Conservation (phyloP, 2,888 invertebrate genomes). For the Monochamus alternatus region DNA sequence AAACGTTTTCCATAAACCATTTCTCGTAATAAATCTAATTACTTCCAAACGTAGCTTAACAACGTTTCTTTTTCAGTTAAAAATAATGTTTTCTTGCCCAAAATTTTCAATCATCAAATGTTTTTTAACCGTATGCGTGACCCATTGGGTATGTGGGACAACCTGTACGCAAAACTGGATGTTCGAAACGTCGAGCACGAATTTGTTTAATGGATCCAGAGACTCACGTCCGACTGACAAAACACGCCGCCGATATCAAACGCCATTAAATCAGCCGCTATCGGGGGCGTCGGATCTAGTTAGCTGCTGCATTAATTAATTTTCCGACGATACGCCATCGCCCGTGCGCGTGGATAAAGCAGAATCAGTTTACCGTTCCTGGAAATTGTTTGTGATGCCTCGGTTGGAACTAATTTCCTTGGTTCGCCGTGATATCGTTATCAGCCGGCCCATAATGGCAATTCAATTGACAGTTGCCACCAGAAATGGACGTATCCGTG, state of each 20-base stretch:
- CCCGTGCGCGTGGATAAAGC: constrained; percentile 33
- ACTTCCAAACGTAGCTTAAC: no score
- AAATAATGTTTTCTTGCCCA: no score
- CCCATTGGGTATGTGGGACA: neutral
- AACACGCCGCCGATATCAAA: neutral
- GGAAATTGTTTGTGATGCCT: constrained; percentile 45
- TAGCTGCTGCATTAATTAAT: constrained; percentile 20
- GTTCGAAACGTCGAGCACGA: neutral
- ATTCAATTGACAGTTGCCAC: neutral
- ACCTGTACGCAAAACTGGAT: neutral
- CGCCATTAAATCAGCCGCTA: neutral
- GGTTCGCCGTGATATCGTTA: constrained; percentile 26
- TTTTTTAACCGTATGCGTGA: neutral
- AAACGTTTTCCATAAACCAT: no score
- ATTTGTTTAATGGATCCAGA: neutral
- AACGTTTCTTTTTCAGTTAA: no score
- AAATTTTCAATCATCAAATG: no score
- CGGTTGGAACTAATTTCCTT: constrained; percentile 43
- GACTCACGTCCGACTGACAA: neutral
- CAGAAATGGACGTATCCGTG: neutral
- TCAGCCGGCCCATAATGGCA: constrained; percentile 2
- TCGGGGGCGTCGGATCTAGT: constrained; percentile 8
- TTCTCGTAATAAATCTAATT: no score
- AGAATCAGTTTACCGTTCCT: constrained; percentile 41
- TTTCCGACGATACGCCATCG: constrained; percentile 16